These are phyloP conservation scores for Entomyzon cyanotis DNA, from an alignment of 2,113 vertebrate genomes.

Conservation along the genomic window DNA sequence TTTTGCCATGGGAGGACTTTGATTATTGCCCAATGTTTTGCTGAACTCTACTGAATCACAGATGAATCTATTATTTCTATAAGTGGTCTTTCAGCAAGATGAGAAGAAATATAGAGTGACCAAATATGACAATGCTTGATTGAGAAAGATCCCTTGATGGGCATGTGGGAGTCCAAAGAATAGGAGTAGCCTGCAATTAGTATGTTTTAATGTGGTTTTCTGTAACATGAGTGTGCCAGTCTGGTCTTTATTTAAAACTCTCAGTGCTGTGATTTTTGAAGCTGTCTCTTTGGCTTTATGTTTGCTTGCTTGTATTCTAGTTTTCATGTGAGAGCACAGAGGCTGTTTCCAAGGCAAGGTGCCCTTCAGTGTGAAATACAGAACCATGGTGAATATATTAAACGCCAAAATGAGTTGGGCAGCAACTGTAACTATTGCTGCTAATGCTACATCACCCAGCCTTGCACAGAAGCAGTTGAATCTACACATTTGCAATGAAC, in stretches of 20 bases:
- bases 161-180: not conserved
- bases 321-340: not conserved
- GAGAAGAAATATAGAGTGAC: conserved; percentile 2
- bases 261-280: conserved; percentile 3
- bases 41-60: not conserved
- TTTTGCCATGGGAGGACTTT: not conserved
- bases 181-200: not conserved
- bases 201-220: not conserved
- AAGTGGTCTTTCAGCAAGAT: not conserved
- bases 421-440: not conserved
- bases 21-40: not conserved
- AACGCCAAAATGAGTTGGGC: not conserved
- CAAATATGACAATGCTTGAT: not conserved
- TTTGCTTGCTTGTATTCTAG: not conserved
- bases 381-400: conserved; percentile 3
- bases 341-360: conserved; percentile 30
- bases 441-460: not conserved
- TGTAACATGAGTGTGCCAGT: not conserved
- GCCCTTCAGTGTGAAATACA: conserved; percentile 45
- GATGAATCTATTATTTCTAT: not conserved
- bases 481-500: not conserved
- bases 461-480: not conserved
- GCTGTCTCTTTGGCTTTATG: not conserved
- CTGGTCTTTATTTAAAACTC: not conserved
- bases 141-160: not conserved